Conservation (phyloP, 92 coral and sea anemone species). For the Virgularia gustaviana region DNA sequence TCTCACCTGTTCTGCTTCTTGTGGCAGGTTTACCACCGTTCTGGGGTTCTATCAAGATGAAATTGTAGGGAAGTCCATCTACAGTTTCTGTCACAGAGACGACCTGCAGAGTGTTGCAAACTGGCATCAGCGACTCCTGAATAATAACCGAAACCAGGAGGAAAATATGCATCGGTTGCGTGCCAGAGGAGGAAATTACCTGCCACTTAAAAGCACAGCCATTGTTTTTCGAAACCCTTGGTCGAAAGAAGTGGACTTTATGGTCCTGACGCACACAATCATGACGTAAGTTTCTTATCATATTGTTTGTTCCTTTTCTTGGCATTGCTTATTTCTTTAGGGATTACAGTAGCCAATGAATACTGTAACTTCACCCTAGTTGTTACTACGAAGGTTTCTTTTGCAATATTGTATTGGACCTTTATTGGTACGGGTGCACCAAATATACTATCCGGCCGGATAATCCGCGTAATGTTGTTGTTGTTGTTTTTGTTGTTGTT, state of each 20-base stretch:
- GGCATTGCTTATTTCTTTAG: neutral
- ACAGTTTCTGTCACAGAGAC: constrained; percentile 70
- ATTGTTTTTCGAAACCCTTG: constrained; percentile 79
- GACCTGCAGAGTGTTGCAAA: constrained; percentile 59
- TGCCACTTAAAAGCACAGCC: constrained; percentile 61
- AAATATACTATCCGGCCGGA: no score
- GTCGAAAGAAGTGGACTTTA: constrained; percentile 76
- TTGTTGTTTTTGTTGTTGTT: no score
- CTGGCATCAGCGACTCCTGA: constrained; percentile 55
- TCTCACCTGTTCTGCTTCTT: neutral
- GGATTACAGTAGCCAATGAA: neutral
- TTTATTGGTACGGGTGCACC: no score
- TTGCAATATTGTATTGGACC: neutral
- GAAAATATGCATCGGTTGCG: constrained; percentile 57
- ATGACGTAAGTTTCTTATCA: constrained; percentile 51
- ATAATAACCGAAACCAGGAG: constrained; percentile 1
- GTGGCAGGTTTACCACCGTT: constrained; percentile 61
- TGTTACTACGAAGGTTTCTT: neutral
- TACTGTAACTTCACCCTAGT: neutral
- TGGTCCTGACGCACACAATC: constrained; percentile 57
- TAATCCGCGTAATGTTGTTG: no score
- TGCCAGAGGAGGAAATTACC: constrained; percentile 77
- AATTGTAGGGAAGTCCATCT: constrained; percentile 69
- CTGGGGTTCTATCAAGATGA: constrained; percentile 81
- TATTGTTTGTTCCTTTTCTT: neutral